These are phyloP conservation scores for Sinohyriopsis cumingii DNA, from an alignment of 2,888 invertebrate genomes.

Conservation along the genomic window DNA sequence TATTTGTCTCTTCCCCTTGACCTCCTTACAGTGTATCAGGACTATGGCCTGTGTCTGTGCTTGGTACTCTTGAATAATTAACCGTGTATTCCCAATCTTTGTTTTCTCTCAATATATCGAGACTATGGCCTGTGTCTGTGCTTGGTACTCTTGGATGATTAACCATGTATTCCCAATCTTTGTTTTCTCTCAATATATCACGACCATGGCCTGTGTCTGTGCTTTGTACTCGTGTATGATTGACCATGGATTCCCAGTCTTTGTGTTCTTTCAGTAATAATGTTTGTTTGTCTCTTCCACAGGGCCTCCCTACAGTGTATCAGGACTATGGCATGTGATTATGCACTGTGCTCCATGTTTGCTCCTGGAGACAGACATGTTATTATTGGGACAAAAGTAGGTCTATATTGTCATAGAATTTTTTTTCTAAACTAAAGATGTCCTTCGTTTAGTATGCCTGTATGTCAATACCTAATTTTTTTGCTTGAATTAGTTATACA, in stretches of 20 bases:
- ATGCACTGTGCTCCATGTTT: slow-evolving; percentile 84
- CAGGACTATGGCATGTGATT: slow-evolving; percentile 80
- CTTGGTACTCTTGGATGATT: slow-evolving; percentile 71
- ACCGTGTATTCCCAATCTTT: too few relatives aligned
- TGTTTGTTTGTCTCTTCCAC: slow-evolving; percentile 6
- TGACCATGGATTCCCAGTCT: too few relatives aligned
- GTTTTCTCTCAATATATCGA: slow-evolving; percentile 76
- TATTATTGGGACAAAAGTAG: slow-evolving; percentile 86
- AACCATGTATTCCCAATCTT: too few relatives aligned
- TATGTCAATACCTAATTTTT: neutral
- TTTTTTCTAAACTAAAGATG: neutral
- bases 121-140: slow-evolving; percentile 81
- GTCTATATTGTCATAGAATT: neutral
- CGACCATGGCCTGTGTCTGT: slow-evolving; percentile 81
- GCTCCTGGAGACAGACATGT: slow-evolving; percentile 93
- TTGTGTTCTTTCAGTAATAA: too few relatives aligned
- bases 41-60: slow-evolving; percentile 82
- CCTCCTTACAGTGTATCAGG: slow-evolving; percentile 79
- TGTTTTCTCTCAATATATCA: slow-evolving; percentile 75
- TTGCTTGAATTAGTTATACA: neutral
- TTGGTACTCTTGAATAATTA: slow-evolving; percentile 61
- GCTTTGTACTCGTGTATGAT: slow-evolving; percentile 73
- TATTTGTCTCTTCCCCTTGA: slow-evolving; percentile 27
- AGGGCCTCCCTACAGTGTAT: slow-evolving; percentile 77
- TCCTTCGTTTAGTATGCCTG: neutral